Evolutionary conservation across 2,888 invertebrate genomes (phyloP), one percentile per base, ranked within the genome.

Genomic region (Lamellibrachia satsuma): DNA sequence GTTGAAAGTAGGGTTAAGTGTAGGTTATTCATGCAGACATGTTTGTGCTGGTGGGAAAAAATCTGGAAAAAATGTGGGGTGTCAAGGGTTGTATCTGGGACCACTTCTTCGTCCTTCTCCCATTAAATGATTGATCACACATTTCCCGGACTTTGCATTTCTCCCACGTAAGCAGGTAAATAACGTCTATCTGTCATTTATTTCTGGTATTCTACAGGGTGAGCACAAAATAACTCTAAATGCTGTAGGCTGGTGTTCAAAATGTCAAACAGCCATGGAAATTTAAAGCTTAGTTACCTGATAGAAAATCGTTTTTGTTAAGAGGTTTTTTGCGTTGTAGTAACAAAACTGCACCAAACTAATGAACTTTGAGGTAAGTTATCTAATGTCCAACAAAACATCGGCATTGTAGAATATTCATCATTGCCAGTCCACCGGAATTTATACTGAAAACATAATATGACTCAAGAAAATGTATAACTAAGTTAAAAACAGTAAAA

Each of bases 191-290:
- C 75, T 75, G n/a, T 75, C 75, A 75, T 75, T 75, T 75, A 75
- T 75, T 75, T n/a, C 75, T 75, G 75, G 75, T 60, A 22, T 75
- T 75, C 22, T 22, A 75, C 75, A 75, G 75, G 75, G 75, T 75
- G 75, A n/a, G 75, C n/a, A 75, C 75, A 75, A 75, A 75, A 22
- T 75, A n/a, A 15, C n/a, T 6, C 75, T 22, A 6, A 75, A 15
- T 15, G 15, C 75, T 75, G 15, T n/a, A 75, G 22, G 22, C 75
- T 75, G 75, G 75, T 75, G 75, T 75, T 75, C 22, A 75, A 75
- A 75, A 75, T 75, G 75, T 75, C 75, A 75, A 75, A 75, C n/a
- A 75, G 75, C 75, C 75, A 75, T 75, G 75, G 75, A 75, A 75
- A 75, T 75, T 3, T 22, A 6, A 22, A 75, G 22, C 6, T n/a